Percentiles rank a stretch among this genome's conserved stretches.
Evolutionary conservation across 2,113 vertebrate species (phyloP).

Genomic region (Copsychus sechellarum): DNA sequence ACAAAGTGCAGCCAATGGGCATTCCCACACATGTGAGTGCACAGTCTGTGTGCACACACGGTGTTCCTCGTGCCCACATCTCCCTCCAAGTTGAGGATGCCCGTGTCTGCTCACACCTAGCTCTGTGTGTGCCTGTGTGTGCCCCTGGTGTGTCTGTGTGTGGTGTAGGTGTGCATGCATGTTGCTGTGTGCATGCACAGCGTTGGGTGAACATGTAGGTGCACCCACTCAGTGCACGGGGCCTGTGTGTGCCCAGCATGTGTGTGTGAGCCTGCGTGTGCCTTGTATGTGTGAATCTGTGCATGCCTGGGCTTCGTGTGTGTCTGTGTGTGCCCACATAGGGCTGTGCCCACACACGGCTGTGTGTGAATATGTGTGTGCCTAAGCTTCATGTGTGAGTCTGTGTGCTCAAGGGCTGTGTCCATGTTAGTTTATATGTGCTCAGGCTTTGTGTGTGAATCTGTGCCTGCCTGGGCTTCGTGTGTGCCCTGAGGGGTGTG

Average conservation of each 20-base stretch:
- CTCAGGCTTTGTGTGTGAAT: not conserved
- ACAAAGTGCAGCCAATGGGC: fast-evolving
- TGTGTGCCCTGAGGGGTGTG: not conserved
- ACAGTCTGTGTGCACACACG: fast-evolving
- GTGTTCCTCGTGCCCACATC: fast-evolving
- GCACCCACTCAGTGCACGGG: too few species aligned
- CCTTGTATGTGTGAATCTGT: not conserved
- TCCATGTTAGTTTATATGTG: not conserved
- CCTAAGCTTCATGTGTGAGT: not conserved
- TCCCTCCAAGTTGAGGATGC: fast-evolving
- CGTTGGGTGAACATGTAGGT: fast-evolving
- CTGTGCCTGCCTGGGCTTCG: not conserved
- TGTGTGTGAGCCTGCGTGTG: not conserved
- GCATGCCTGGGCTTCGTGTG: not conserved
- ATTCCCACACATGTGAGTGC: fast-evolving
- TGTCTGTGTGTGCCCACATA: not conserved
- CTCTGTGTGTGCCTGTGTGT: not conserved
- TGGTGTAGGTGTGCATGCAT: fast-evolving
- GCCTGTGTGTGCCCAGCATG: not conserved
- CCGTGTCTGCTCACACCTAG: not conserved
- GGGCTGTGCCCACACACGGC: not conserved
- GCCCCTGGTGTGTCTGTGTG: not conserved
- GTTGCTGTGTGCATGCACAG: not conserved
- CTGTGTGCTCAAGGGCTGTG: not conserved
- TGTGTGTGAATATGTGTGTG: not conserved